Conservation (phyloP, 2,797 vertebrate species). For the Numenius phaeopus region DNA sequence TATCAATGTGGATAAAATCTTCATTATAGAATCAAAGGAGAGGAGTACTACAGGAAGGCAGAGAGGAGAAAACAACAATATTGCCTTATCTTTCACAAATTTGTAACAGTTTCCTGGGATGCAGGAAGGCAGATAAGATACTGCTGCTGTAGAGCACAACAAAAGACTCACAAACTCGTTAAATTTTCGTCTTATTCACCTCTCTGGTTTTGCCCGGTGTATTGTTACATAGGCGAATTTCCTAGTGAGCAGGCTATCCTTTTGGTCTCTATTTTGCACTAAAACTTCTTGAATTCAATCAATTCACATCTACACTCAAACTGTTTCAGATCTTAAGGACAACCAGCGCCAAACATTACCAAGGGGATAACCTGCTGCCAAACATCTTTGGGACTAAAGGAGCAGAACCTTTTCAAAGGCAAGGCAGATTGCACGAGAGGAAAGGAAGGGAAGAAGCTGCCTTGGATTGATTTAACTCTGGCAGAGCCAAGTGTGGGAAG, state of each 20-base stretch:
- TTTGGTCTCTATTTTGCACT: neutral
- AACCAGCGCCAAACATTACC: neutral
- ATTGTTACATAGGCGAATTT: neutral
- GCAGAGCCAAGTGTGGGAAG: neutral
- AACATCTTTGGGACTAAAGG: neutral
- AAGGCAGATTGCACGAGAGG: neutral
- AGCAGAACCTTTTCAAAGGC: neutral
- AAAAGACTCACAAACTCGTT: neutral
- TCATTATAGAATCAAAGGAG: constrained; percentile 23
- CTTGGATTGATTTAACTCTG: neutral
- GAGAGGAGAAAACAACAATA: constrained; percentile 5
- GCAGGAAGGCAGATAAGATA: constrained; percentile 1
- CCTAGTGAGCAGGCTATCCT: neutral
- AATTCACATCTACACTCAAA: neutral
- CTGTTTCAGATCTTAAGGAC: neutral
- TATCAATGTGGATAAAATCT: constrained; percentile 2
- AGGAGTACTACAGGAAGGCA: neutral
- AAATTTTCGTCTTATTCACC: neutral
- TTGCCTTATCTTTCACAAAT: neutral
- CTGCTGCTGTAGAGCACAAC: neutral
- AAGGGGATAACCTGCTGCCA: neutral
- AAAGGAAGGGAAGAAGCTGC: neutral
- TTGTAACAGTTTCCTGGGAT: neutral
- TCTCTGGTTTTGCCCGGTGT: neutral
- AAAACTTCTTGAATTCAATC: neutral